phyloP scores from a whole-genome alignment of 2,888 invertebrate genomes.

The Willowsia nigromaculata region DNA sequence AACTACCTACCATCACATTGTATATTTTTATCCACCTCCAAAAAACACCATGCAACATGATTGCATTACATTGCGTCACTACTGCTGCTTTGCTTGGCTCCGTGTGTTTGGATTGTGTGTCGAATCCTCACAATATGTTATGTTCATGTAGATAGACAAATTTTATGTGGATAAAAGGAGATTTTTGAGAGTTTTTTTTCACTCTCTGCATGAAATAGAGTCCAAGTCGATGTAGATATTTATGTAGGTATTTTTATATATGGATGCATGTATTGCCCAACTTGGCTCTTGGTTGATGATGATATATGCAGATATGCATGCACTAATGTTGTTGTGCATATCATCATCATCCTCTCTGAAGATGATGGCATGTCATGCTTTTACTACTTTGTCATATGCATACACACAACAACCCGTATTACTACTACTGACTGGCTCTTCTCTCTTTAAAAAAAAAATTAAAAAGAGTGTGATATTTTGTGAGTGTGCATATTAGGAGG shows the following conservation, averaged over 20 bases:
- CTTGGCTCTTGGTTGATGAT: not conserved
- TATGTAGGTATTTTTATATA: not conserved
- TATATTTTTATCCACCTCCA: not conserved
- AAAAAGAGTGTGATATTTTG: not conserved
- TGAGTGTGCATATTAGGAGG: constrained; percentile 14
- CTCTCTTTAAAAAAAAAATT: not conserved
- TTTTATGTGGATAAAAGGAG: not conserved
- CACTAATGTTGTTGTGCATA: not conserved
- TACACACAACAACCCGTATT: not conserved
- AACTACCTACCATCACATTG: not conserved
- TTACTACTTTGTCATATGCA: constrained; percentile 8
- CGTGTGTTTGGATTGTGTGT: not conserved
- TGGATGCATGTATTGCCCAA: not conserved
- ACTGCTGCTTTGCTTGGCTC: not conserved
- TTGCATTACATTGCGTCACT: not conserved
- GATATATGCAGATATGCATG: not conserved
- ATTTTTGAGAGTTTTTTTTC: not conserved
- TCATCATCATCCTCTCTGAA: not conserved
- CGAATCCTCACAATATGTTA: not conserved
- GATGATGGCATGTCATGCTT: not conserved
- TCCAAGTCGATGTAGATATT: not conserved
- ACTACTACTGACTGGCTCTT: not conserved
- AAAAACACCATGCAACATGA: not conserved
- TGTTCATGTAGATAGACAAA: not conserved
- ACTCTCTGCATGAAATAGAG: not conserved